A percentile compares a stretch with the other conserved stretches of the same genome.
Conservation (phyloP, 2,888 invertebrate genomes). For the Erebia ligea region DNA sequence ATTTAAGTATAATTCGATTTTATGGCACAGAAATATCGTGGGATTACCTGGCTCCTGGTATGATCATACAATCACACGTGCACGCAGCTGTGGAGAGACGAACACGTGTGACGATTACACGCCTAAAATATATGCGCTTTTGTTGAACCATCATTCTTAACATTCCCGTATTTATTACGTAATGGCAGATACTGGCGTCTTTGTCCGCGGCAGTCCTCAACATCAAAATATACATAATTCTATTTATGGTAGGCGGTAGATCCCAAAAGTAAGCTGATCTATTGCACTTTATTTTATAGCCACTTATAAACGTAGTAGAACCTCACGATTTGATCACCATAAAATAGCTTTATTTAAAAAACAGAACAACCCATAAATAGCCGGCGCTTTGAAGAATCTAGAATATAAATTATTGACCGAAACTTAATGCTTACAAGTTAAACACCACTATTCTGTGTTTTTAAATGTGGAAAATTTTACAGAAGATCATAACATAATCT, state of each 20-base stretch:
- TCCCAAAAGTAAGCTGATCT: background rate
- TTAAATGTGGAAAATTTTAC: too few species aligned
- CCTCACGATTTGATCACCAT: background rate
- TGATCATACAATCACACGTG: constrained; percentile 55
- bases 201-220: constrained; percentile 10
- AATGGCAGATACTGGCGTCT: constrained; percentile 16
- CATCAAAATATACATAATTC: constrained; percentile 9
- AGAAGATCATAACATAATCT: too few species aligned
- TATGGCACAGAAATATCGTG: background rate
- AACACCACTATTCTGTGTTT: too few species aligned
- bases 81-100: constrained; percentile 65
- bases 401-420: too few species aligned
- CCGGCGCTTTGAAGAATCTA: background rate
- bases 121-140: constrained; percentile 35
- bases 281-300: constrained; percentile 1
- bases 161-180: constrained; percentile 38
- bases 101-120: constrained; percentile 59
- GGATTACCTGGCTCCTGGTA: constrained; percentile 53
- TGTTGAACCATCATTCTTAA: constrained; percentile 29
- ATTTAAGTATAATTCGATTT: too few species aligned
- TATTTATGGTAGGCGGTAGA: constrained; percentile 10
- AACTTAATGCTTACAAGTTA: too few species aligned
- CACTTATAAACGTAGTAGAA: background rate
- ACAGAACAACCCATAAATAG: background rate
- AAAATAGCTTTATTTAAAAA: background rate